Evolutionary conservation across 1,140 invertebrate genomes (phyloP).

Genomic region (Brachionus koreanus): DNA sequence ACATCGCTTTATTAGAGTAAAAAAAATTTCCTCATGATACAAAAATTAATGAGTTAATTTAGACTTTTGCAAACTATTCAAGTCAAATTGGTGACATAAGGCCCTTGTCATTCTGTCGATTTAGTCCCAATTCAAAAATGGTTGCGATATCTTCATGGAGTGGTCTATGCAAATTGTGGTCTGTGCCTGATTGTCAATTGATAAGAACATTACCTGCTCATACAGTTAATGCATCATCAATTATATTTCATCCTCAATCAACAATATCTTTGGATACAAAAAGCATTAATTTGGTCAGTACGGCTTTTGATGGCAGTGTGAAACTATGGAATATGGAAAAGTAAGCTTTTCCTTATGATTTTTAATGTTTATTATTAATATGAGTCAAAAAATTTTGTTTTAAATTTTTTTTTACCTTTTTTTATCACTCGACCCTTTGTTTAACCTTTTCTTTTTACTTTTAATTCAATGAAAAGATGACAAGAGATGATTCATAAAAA

Average conservation of each 20-base stretch:
- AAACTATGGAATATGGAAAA: slow-evolving; percentile 84
- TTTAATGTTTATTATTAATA: too few species aligned
- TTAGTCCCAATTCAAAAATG: slow-evolving; percentile 80
- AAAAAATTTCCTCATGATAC: neutral
- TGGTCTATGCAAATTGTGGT: slow-evolving; percentile 88
- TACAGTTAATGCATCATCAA: slow-evolving; percentile 79
- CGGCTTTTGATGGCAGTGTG: slow-evolving; percentile 84
- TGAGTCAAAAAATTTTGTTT: too few species aligned
- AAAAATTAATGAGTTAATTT: slow-evolving; percentile 54
- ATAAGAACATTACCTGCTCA: slow-evolving; percentile 76
- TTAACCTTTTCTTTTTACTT: too few species aligned
- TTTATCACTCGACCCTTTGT: too few species aligned
- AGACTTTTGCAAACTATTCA: slow-evolving; percentile 73
- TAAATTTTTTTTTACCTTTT: too few species aligned
- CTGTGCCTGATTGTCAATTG: slow-evolving; percentile 75
- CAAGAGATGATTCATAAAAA: too few species aligned
- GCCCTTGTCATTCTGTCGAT: slow-evolving; percentile 82
- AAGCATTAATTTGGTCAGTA: slow-evolving; percentile 77
- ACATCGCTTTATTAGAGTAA: neutral
- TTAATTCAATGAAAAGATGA: too few species aligned
- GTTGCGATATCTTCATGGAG: slow-evolving; percentile 87
- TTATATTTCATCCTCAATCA: slow-evolving; percentile 82
- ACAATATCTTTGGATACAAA: slow-evolving; percentile 64
- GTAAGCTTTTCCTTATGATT: slow-evolving; percentile 55
- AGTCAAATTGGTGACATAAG: slow-evolving; percentile 89